Base-by-base conservation (phyloP, 2,888 invertebrate species). In the Chrysina gloriosa region DNA sequence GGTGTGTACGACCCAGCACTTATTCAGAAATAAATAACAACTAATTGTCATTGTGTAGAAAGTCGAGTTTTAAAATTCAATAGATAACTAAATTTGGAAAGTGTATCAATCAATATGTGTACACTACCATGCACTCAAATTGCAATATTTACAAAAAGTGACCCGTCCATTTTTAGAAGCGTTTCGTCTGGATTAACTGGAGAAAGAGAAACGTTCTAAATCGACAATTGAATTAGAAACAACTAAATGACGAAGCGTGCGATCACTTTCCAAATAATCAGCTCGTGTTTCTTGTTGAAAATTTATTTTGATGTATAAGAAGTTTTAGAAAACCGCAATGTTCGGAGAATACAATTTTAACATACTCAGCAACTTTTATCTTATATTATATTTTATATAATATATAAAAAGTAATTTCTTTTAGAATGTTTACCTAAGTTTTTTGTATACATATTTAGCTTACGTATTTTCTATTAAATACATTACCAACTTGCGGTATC, bases 51-150 rank as follows among this genome's bases (percentile, higher is more conserved):
- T 25, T 58, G 42, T 39, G 58, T 58, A 58, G 58, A 58, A 58
- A 58, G 58, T 42, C 7, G 25, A 58, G 58, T 58, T 58, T 58
- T 58, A 58, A 58, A 58, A 58, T 58, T 58, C 58, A 58, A 58
- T 58, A 39, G 58, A 39, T 58, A 58, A 27, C 58, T 27, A 58
- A 58, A 58, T 58, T 58, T 58, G 58, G 58, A 58, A 58, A 58
- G 58, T 58, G 58, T 39, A 21, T 58, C 42, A 27, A 58, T 58
- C 42, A 58, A 36, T 11, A 9, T 42, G 39, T 42, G 58, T 42
- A 58, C 58, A 42, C 21, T 25, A 42, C 14, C 27, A 9, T 42
- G 27, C 42, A 25, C 58, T 58, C 58, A 27, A 25, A 42, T 39
- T 58, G 58, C 58, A 39, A 29, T 14, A 27, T 14, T 31, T 52